These are phyloP conservation scores for Sesamia nonagrioides DNA, from an alignment of 1,140 invertebrate species.

Conservation along the genomic window DNA sequence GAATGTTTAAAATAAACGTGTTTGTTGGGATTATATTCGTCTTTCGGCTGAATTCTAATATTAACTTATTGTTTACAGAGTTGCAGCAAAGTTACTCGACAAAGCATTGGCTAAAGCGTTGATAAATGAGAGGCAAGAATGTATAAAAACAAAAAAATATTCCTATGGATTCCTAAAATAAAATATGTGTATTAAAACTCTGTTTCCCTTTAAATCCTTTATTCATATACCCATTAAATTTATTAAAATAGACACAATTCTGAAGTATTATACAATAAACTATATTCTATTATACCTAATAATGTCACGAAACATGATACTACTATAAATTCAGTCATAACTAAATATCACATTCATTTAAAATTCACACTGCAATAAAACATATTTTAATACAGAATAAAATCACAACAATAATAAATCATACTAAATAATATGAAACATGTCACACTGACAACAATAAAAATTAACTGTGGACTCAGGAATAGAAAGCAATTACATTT, in stretches of 20 bases:
- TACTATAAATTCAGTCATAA: slow-evolving; percentile 40
- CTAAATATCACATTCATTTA: slow-evolving; percentile 37
- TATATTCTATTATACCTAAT: slow-evolving; percentile 7
- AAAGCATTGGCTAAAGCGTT: slow-evolving; percentile 86
- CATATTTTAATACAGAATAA: neutral
- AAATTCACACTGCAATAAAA: neutral
- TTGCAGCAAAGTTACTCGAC: slow-evolving; percentile 87
- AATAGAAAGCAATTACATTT: no score
- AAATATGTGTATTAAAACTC: slow-evolving; percentile 59
- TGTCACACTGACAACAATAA: neutral
- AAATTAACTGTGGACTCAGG: no score
- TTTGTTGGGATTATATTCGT: no score
- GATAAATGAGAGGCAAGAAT: slow-evolving; percentile 78
- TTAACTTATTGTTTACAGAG: slow-evolving; percentile 66
- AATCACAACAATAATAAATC: neutral
- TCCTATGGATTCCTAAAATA: slow-evolving; percentile 88
- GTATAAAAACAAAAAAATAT: slow-evolving; percentile 77
- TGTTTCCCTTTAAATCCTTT: slow-evolving; percentile 18
- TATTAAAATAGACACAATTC: neutral
- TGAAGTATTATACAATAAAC: slow-evolving; percentile 2
- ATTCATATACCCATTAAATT: slow-evolving; percentile 32
- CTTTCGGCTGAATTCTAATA: no score
- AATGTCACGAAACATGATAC: slow-evolving; percentile 29
- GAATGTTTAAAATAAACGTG: no score
- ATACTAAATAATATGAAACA: neutral